Base-by-base conservation (phyloP, 2,797 vertebrate genomes). In the Halcyon chelicuti region DNA sequence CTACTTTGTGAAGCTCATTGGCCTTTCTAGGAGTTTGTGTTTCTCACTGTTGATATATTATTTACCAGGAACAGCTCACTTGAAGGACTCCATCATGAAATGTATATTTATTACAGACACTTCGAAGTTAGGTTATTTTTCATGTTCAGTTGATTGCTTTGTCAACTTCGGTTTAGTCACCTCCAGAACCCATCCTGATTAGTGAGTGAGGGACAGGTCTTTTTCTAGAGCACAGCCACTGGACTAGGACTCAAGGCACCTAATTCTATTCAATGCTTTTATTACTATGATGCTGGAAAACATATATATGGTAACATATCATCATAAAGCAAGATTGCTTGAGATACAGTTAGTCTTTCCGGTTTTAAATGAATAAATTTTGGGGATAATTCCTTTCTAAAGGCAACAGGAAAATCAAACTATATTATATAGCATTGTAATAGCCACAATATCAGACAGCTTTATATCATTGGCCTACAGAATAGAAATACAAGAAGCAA, bases 91-190 rank as follows among this genome's bases (percentile, higher is more conserved):
- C 31, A 52, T 91, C 74, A 71, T 74, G 40, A 82, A 93, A 90
- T 37, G 61, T 63, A 10, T 51, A 73, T 79, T 90, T 79, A 40
- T 79, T 61, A 87, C 11, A 73, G 84, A 63, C 22, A 70, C 61
- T 77, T 91, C 39, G 49, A 82, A 91, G 72, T 79, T 44, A 82
- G 75, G 75, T 47, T 60, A 79, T 92, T 87, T 85, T 89, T 89
- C 65, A 73, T 46, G 55, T 80, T 86, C 49, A 61, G 44, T 37
- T 91, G 82, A 95, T 86, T 42, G 44, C 65, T 91, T 87, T 85
- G 67, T 72, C 57, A 90, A 46, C 57, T 90, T 82, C 29, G 14
- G 79, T 90, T 90, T 83, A 88, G 72, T 31, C 47, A 76, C 63
- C 65, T 92, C 89, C 74, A 91, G 67, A 91, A 74, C 1, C 2